Conservation (phyloP, 2,113 vertebrate species). For the Ageneiosus marmoratus region DNA sequence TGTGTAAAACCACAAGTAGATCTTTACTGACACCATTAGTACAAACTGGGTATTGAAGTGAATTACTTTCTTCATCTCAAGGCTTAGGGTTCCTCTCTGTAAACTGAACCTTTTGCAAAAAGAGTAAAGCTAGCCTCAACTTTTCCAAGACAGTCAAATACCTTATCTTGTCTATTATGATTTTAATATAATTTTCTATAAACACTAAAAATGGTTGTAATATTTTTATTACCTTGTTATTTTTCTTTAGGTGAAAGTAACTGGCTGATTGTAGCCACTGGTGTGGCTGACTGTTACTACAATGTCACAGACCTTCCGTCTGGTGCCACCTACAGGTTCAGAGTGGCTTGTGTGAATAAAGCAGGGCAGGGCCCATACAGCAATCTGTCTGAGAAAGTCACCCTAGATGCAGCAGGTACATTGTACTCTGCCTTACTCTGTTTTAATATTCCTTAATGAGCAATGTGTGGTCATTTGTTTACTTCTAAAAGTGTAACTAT, state of each 20-base stretch:
- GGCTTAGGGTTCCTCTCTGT: constrained; percentile 10
- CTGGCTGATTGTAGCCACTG: constrained; percentile 85
- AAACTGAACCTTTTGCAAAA: neutral
- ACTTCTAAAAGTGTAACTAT: neutral
- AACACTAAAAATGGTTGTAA: neutral
- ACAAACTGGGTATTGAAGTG: constrained; percentile 19
- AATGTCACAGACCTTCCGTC: constrained; percentile 85
- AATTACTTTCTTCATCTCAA: neutral
- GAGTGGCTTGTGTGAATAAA: constrained; percentile 93
- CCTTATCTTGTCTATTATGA: neutral
- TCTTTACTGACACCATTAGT: constrained; percentile 48
- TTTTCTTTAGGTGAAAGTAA: constrained; percentile 77
- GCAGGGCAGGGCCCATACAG: constrained; percentile 96
- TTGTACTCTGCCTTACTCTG: neutral
- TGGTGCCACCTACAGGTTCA: constrained; percentile 79
- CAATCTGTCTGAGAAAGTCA: constrained; percentile 79
- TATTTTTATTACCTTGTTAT: neutral
- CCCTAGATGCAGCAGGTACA: constrained; percentile 78
- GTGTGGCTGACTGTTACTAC: constrained; percentile 90
- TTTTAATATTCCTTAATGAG: neutral
- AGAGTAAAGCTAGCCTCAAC: neutral
- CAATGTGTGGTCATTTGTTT: neutral
- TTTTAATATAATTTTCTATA: neutral
- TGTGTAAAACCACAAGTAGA: neutral
- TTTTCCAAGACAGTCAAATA: neutral